Percentiles rank a stretch among this genome's conserved stretches.
Conservation (phyloP, 2,113 vertebrate genomes). For the Circaetus gallicus region DNA sequence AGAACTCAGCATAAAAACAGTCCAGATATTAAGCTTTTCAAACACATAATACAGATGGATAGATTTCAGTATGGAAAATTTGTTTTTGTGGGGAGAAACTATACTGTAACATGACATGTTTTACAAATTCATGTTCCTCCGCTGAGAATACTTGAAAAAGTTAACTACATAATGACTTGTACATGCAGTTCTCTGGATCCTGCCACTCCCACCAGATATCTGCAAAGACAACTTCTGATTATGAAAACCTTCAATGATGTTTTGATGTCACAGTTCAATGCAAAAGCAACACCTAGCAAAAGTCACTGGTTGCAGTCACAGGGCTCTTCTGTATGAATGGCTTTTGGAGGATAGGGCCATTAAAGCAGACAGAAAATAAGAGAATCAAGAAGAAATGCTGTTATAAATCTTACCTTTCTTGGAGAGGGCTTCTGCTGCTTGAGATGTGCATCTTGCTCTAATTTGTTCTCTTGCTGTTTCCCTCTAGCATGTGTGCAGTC, state of each 20-base stretch:
- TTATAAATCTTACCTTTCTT: not conserved
- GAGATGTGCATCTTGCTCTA: not conserved
- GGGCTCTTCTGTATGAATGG: not conserved
- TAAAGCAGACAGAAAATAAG: not conserved
- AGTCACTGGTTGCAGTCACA: not conserved
- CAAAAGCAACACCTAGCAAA: not conserved
- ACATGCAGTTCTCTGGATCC: not conserved
- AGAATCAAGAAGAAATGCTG: not conserved
- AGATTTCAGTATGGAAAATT: slow-evolving; percentile 16
- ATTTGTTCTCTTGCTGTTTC: not conserved
- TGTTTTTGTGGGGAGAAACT: not conserved
- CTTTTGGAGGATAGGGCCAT: not conserved
- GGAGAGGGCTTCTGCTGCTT: not conserved
- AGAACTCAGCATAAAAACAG: slow-evolving; percentile 25
- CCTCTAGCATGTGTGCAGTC: not conserved
- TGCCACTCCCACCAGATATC: not conserved
- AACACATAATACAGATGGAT: not conserved
- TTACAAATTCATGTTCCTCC: not conserved
- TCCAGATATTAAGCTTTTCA: slow-evolving; percentile 4
- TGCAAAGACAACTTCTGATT: not conserved
- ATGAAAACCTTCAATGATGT: not conserved
- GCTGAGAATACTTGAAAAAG: not conserved
- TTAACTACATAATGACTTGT: not conserved
- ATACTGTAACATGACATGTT: not conserved
- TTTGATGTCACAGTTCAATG: not conserved